Percentiles rank a stretch among this genome's conserved stretches.
Evolutionary conservation across 2,113 vertebrate species (phyloP).

Genomic region (Petaurus breviceps): DNA sequence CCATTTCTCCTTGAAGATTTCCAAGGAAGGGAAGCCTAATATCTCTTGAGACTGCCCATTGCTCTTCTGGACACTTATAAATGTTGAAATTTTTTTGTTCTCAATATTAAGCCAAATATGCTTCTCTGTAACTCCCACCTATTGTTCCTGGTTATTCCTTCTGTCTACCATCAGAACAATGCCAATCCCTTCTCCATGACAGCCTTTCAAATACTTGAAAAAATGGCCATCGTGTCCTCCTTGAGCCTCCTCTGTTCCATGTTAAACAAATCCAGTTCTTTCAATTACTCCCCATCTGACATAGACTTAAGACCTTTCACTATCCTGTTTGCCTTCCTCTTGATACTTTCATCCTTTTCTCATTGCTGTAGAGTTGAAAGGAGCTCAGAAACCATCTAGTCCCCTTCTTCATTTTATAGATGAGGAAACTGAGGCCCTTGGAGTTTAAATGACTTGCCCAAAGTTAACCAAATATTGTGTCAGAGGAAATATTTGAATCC

Average conservation of each 20-base stretch:
- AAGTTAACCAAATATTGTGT: background rate
- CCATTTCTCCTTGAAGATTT: background rate
- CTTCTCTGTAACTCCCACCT: background rate
- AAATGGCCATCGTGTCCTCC: background rate
- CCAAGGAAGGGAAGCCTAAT: background rate
- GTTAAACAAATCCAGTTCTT: background rate
- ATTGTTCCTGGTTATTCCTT: background rate
- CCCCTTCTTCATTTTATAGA: background rate
- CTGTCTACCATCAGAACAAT: background rate
- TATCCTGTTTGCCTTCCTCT: background rate
- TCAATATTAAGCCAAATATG: background rate
- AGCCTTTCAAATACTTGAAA: background rate
- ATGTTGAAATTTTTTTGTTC: background rate
- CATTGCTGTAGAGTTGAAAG: background rate
- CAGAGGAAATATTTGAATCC: background rate
- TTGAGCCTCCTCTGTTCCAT: background rate
- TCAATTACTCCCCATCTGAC: background rate
- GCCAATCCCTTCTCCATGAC: background rate
- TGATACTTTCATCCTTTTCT: background rate
- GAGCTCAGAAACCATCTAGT: background rate
- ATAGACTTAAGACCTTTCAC: background rate
- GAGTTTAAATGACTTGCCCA: background rate
- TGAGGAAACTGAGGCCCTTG: background rate
- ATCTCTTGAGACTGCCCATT: background rate
- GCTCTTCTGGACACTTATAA: background rate